Percentiles rank a stretch among this genome's conserved stretches.
Evolutionary conservation across 1,140 invertebrate genomes (phyloP).

Genomic region (Calephelis nemesis): DNA sequence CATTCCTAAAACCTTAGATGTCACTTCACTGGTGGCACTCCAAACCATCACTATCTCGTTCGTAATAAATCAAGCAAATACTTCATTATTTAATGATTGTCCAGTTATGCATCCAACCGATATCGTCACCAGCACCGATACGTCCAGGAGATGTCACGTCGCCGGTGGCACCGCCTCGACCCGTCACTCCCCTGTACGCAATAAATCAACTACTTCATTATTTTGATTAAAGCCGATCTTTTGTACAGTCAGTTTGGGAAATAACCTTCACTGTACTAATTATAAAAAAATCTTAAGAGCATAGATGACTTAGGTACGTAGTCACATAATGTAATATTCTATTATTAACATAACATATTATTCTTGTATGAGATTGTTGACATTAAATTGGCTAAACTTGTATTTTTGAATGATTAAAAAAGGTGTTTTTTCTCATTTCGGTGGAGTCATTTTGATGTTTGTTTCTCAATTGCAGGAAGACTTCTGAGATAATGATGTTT

Average conservation of each 20-base stretch:
- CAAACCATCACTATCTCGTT: constrained; percentile 5
- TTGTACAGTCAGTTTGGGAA: not conserved
- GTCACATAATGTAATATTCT: too few species aligned
- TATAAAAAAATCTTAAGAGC: too few species aligned
- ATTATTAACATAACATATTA: too few species aligned
- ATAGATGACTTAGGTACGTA: too few species aligned
- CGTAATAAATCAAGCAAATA: constrained; percentile 26
- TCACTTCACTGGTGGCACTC: constrained; percentile 13
- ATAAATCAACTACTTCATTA: constrained; percentile 32
- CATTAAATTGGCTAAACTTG: too few species aligned
- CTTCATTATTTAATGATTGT: not conserved
- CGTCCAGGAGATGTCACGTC: constrained; percentile 8
- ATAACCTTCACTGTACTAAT: not conserved
- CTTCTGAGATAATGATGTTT: too few species aligned
- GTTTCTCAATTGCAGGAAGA: too few species aligned
- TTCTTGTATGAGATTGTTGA: too few species aligned
- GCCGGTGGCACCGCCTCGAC: constrained; percentile 8
- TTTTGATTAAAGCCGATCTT: constrained; percentile 28
- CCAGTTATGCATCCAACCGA: not conserved
- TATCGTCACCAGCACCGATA: constrained; percentile 11
- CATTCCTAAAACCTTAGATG: not conserved
- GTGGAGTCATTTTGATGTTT: too few species aligned
- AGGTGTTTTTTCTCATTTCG: too few species aligned
- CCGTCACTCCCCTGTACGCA: constrained; percentile 18
- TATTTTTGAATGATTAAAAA: too few species aligned